phyloP scores from a whole-genome alignment of 92 coral and sea anemone genomes.

The Zoanthus solanderi region DNA sequence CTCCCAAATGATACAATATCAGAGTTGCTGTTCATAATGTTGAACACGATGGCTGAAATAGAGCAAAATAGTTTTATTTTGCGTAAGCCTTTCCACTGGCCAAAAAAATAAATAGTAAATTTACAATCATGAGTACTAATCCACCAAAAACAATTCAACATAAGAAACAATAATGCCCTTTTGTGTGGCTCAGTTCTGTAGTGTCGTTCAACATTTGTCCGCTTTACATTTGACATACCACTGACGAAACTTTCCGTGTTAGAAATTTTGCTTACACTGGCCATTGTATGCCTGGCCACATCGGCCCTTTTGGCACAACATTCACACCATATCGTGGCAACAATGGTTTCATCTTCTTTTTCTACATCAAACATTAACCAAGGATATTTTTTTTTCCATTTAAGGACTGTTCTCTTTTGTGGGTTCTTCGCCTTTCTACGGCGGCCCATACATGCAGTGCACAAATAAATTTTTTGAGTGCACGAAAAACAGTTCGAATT shows the following conservation, averaged over 20 bases:
- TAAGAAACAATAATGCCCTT: no score
- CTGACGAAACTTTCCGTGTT: constrained; percentile 13
- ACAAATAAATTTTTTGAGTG: no score
- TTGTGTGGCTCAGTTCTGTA: not conserved
- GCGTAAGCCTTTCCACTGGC: constrained; percentile 17
- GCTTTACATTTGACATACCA: constrained; percentile 10
- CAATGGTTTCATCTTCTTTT: not conserved
- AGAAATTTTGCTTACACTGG: constrained; percentile 19
- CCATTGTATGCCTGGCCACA: constrained; percentile 15
- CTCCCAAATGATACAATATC: constrained; percentile 23
- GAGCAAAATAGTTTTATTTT: not conserved
- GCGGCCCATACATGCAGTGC: no score
- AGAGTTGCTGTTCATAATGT: not conserved
- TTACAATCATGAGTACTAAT: no score
- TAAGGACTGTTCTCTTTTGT: not conserved
- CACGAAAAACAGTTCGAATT: no score
- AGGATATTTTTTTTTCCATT: not conserved
- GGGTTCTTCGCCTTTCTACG: not conserved
- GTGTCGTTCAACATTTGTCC: constrained; percentile 15
- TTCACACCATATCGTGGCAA: constrained; percentile 1
- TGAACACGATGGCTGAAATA: not conserved
- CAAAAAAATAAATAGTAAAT: no score
- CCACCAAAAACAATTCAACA: no score
- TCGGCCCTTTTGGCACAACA: constrained; percentile 21
- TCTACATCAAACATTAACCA: no score